Base-by-base conservation (phyloP, 1,140 invertebrate genomes). In the Acromyrmex echinatior region DNA sequence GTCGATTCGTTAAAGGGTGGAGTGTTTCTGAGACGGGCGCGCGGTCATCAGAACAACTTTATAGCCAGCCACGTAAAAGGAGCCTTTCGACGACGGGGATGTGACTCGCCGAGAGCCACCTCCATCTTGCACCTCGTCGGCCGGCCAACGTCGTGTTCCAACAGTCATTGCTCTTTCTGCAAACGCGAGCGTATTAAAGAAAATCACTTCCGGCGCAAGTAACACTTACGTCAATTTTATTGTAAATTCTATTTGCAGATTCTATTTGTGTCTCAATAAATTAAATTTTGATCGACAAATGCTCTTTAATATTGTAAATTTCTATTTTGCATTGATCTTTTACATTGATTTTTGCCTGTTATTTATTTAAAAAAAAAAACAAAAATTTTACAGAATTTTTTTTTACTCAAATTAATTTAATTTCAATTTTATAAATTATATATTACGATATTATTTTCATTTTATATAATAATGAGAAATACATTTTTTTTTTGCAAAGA, bases 21-120 rank as follows among this genome's bases (percentile, higher is more conserved):
- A 95, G 92, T 87, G 93, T 92, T 92, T 95, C 94, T 95, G 95
- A 95, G 86, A 91, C 94, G 94, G 93, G 92, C 94, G 94, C 93
- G 94, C 93, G 93, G 90, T 90, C 87, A 91, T 91, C 89, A 90
- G 91, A 93, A 94, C 93, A 94, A 95, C 92, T 95, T 95, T 95
- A 95, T 95, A 95, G 94, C 12, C 87, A 68, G 91, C 82, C 80
- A 87, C 85, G 88, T 89, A 92, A 91, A 85, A 86, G 90, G 92
- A 76, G 73, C 89, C 90, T 87, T 81, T 82, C 70, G 56, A 82
- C 71, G 87, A 92, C 81, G 86, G 93, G 94, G 93, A 94, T 95
- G 94, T 91, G 90, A 93, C 91, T 92, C 35, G 91, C 66, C 49
- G 28, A 45, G 51, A 87, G 21, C 90, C 90, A 91, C 90, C 89